Evolutionary conservation across 2,888 invertebrate genomes (phyloP).

Genomic region (Drosophila ezoana): DNA sequence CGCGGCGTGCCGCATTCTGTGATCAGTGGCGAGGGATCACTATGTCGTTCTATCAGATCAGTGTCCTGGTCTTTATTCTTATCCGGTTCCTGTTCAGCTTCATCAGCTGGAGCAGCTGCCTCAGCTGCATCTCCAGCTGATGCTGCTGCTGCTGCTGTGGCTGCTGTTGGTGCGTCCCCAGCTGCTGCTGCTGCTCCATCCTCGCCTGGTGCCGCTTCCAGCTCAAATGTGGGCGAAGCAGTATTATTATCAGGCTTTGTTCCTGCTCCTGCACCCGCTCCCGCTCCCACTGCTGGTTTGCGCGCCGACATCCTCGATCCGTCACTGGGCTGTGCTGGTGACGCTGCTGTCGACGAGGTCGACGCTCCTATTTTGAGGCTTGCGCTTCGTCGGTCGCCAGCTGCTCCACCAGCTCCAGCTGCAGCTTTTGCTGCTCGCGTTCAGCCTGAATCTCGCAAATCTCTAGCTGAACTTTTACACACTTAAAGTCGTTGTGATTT

Average conservation of each 20-base stretch:
- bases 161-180: slow-evolving; percentile 24
- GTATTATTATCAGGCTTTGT: slow-evolving; percentile 40
- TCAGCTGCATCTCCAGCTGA: slow-evolving; percentile 23
- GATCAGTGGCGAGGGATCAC: slow-evolving; percentile 1
- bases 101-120: slow-evolving; percentile 38
- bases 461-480: slow-evolving; percentile 57
- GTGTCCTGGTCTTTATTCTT: slow-evolving; percentile 25
- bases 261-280: slow-evolving; percentile 11
- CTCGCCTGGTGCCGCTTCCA: slow-evolving; percentile 18
- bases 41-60: background rate
- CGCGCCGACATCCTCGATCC: slow-evolving; percentile 71
- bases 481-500: slow-evolving; percentile 62
- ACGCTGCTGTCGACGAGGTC: slow-evolving; percentile 68
- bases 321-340: slow-evolving; percentile 54
- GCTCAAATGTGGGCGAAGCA: slow-evolving; percentile 28
- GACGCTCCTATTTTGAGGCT: slow-evolving; percentile 71
- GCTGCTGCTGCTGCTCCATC: slow-evolving; percentile 33
- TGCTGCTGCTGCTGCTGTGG: slow-evolving; percentile 18
- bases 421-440: slow-evolving; percentile 24
- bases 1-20: slow-evolving; percentile 36
- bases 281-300: slow-evolving; percentile 45
- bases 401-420: slow-evolving; percentile 20
- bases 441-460: slow-evolving; percentile 23
- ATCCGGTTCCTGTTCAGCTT: slow-evolving; percentile 17
- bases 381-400: slow-evolving; percentile 25